These are phyloP conservation scores for Cyclura pinguis DNA, from an alignment of 2,797 vertebrate genomes.

Conservation along the genomic window DNA sequence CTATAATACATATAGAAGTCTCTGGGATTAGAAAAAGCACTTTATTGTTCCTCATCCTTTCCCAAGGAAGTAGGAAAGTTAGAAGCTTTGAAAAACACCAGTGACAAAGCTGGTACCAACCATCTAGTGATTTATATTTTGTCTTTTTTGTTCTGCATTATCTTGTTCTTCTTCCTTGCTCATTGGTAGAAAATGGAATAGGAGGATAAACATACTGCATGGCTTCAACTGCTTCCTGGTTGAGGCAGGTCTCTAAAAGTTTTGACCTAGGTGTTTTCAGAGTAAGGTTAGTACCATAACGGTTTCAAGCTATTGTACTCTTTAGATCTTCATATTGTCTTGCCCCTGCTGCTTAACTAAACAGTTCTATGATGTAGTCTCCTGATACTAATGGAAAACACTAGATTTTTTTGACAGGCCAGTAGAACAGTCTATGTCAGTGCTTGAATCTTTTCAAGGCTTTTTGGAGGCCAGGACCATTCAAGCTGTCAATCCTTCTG, in stretches of 20 bases:
- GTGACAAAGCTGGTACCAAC: not conserved
- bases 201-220: not conserved
- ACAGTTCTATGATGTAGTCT: not conserved
- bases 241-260: not conserved
- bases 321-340: not conserved
- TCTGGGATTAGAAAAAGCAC: not conserved
- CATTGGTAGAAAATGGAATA: not conserved
- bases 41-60: not conserved
- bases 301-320: not conserved
- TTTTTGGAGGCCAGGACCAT: not conserved
- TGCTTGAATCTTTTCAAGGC: not conserved
- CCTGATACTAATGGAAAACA: not conserved
- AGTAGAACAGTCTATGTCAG: not conserved
- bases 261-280: not conserved
- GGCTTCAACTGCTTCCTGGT: not conserved
- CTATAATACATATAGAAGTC: not conserved
- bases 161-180: not conserved
- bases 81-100: not conserved
- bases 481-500: not conserved
- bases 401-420: not conserved
- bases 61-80: not conserved
- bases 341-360: not conserved
- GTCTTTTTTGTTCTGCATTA: not conserved
- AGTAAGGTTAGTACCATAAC: not conserved
- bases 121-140: not conserved